Conservation (phyloP, 2,888 invertebrate genomes). For the Eupithecia abbreviata region DNA sequence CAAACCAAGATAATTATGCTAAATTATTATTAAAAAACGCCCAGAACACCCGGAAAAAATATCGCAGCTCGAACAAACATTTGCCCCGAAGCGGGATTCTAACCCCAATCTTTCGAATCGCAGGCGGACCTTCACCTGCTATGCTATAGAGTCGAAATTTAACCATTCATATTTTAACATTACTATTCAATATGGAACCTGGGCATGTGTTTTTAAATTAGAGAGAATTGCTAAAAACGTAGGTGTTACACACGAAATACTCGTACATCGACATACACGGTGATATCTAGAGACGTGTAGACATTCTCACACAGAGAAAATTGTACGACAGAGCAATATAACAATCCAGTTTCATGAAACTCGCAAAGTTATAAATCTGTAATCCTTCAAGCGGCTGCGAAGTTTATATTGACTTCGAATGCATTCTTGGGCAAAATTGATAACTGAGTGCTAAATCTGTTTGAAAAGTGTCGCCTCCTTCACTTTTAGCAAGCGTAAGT, state of each 20-base stretch:
- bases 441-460: slow-evolving; percentile 34
- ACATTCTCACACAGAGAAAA: not conserved
- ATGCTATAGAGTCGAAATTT: too few species aligned
- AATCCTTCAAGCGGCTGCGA: slow-evolving; percentile 42
- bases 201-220: too few species aligned
- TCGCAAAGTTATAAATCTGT: slow-evolving; percentile 39
- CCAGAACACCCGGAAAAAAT: not conserved
- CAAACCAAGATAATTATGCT: too few species aligned
- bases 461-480: slow-evolving; percentile 27
- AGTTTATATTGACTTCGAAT: slow-evolving; percentile 44
- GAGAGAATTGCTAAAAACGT: not conserved
- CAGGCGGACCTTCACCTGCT: too few species aligned
- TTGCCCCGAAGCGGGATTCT: not conserved
- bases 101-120: not conserved
- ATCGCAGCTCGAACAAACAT: not conserved
- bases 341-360: slow-evolving; percentile 26
- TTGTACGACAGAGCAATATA: slow-evolving; percentile 17
- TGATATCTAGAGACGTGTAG: not conserved
- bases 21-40: not conserved
- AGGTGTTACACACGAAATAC: not conserved
- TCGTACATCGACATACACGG: not conserved
- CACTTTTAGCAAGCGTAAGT: not conserved
- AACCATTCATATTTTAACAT: too few species aligned
- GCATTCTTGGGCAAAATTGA: slow-evolving; percentile 45
- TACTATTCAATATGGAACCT: too few species aligned